Evolutionary conservation across 1,140 invertebrate species (phyloP).

Genomic region (Dendroctonus ponderosae): DNA sequence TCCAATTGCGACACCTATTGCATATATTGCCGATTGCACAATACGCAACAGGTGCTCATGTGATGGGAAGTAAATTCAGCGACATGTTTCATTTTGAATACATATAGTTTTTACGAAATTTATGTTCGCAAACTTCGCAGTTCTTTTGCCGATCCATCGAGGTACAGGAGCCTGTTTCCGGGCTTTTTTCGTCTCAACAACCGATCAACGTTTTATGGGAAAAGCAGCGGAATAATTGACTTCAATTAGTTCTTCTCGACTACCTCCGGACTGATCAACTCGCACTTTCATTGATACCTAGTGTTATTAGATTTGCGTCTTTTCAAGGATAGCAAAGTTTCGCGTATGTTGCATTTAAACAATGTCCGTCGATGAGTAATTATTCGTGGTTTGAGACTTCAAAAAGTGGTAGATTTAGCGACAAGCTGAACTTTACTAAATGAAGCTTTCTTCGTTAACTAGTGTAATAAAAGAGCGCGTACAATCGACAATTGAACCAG

Average conservation of each 20-base stretch:
- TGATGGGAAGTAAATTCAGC: neutral
- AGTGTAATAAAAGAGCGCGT: slow-evolving; percentile 20
- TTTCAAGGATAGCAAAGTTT: too few species aligned
- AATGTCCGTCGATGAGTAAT: too few species aligned
- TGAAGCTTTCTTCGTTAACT: slow-evolving; percentile 27
- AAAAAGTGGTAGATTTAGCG: too few species aligned
- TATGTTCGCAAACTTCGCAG: too few species aligned
- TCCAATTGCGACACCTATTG: slow-evolving; percentile 3
- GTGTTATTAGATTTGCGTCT: neutral
- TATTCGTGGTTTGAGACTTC: too few species aligned
- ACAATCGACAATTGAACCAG: neutral
- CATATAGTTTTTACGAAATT: too few species aligned
- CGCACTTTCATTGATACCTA: neutral
- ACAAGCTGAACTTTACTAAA: slow-evolving; percentile 2
- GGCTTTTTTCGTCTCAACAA: neutral
- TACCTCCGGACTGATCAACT: neutral
- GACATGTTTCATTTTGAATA: too few species aligned
- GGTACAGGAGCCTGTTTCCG: too few species aligned
- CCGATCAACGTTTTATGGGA: neutral
- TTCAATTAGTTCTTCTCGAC: slow-evolving; percentile 1
- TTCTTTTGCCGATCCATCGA: too few species aligned
- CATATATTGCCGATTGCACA: neutral
- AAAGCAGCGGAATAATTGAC: neutral
- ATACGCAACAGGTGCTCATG: neutral
- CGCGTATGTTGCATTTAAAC: too few species aligned